phyloP scores from a whole-genome alignment of 64 coral and sea anemone genomes.

The Stichodactyla helianthus region DNA sequence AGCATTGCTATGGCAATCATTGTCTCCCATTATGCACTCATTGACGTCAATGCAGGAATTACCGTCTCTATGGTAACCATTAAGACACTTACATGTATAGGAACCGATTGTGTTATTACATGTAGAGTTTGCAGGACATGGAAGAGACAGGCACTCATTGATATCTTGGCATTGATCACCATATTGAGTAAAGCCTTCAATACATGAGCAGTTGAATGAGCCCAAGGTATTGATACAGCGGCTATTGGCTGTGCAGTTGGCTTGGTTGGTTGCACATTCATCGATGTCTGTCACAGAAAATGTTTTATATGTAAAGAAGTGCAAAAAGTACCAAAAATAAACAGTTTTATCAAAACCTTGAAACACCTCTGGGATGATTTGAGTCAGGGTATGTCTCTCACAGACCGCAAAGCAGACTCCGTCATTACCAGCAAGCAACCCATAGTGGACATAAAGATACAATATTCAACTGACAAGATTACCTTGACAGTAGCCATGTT shows the following conservation, averaged over 20 bases:
- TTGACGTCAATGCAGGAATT: slow-evolving; percentile 36
- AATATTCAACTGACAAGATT: neutral
- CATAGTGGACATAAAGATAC: neutral
- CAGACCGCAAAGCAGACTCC: no score
- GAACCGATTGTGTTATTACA: slow-evolving; percentile 54
- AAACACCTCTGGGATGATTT: neutral
- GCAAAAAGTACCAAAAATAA: no score
- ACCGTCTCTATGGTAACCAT: slow-evolving; percentile 47
- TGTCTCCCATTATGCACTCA: slow-evolving; percentile 29
- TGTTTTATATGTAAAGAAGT: no score
- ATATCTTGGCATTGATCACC: slow-evolving; percentile 34
- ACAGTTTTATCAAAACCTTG: no score
- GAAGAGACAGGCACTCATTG: slow-evolving; percentile 33
- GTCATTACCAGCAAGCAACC: neutral
- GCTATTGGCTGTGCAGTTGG: slow-evolving; percentile 1
- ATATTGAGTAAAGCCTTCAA: slow-evolving; percentile 23
- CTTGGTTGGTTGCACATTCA: slow-evolving; percentile 29
- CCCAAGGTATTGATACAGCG: slow-evolving; percentile 29
- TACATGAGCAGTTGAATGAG: slow-evolving; percentile 35
- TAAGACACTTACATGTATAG: slow-evolving; percentile 32
- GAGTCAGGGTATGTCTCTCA: no score
- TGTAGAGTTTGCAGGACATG: slow-evolving; percentile 18
- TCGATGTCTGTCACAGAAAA: slow-evolving; percentile 21
- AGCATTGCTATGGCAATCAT: slow-evolving; percentile 22
- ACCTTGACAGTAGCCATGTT: neutral